Evolutionary conservation across 2,113 vertebrate species (phyloP), one percentile per base, ranked within the genome.

Genomic region (Petrocephalus microphthalmus): DNA sequence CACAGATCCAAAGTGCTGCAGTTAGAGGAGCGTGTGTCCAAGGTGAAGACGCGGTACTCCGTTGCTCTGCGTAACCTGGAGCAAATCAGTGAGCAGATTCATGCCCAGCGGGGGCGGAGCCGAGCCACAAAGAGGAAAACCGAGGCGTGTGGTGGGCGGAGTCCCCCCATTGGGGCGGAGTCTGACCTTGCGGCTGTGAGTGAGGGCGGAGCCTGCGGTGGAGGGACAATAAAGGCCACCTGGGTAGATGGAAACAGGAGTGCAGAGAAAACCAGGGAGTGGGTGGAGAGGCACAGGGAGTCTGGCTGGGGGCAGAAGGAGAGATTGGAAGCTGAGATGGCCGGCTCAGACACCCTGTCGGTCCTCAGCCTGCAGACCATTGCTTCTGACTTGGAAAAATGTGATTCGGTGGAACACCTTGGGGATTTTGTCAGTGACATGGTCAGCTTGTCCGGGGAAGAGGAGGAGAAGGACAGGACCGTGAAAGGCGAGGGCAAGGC

Each of bases 21-120:
- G 20, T 90, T 98, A 92, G 97, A 98, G 92, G 91, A 93, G 56
- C 94, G 91, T 2, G 97, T 97, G 25, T 90, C 95, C 0, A 97
- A 96, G 56, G 97, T 97, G 25, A 98, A 98, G 92, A 97, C 95
- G 0, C 94, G 96, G 0, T 98, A 98, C 60, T 97, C 97, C 0
- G 95, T 97, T 2, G 97, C 97, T 2, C 92, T 98, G 42, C 92
- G 97, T 1, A 98, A 97, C 94, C 94, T 98, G 92, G 97, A 98
- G 86, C 95, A 97, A 93, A 98, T 98, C 94, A 98, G 97, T 0
- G 97, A 98, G 88, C 97, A 98, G 91, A 98, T 98, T 86, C 97
- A 98, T 0, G 96, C 96, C 0, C 95, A 95, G 94, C 20, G 95
- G 94, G 82, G 92, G 87, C 85, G 92, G 49, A 0, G 91, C 92